A percentile compares a stretch with the other conserved stretches of the same genome.
Conservation (phyloP, 2,888 invertebrate species). For the Conus canariensis region DNA sequence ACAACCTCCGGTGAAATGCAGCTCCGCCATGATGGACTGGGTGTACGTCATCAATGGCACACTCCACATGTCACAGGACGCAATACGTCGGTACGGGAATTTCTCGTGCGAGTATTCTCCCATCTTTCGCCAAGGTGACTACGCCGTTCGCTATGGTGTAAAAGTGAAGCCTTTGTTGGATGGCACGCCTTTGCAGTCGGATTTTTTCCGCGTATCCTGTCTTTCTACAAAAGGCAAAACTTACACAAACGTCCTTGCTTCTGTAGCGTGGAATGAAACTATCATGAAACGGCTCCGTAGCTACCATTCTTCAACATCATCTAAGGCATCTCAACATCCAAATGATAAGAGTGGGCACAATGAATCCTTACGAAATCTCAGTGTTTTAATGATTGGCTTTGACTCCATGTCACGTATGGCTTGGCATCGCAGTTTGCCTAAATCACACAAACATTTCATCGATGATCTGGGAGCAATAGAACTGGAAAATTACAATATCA, state of each 20-base stretch:
- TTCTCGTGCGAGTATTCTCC: slow-evolving; percentile 82
- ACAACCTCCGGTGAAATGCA: slow-evolving; percentile 84
- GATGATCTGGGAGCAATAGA: slow-evolving; percentile 77
- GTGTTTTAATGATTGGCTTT: neutral
- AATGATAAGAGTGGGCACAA: neutral
- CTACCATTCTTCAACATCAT: neutral
- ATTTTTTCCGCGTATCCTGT: slow-evolving; percentile 74
- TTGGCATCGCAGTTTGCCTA: slow-evolving; percentile 59
- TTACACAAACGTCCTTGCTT: slow-evolving; percentile 79
- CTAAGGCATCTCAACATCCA: neutral
- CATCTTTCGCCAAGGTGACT: slow-evolving; percentile 71
- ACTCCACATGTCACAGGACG: slow-evolving; percentile 81
- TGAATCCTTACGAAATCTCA: neutral
- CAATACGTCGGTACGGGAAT: slow-evolving; percentile 78
- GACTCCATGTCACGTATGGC: neutral
- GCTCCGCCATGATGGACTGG: slow-evolving; percentile 84
- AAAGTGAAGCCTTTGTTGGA: slow-evolving; percentile 60
- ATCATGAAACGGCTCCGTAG: slow-evolving; percentile 38
- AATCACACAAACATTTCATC: slow-evolving; percentile 73
- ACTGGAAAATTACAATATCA: slow-evolving; percentile 84
- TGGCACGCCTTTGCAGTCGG: slow-evolving; percentile 61
- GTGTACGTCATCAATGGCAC: slow-evolving; percentile 86
- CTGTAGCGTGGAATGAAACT: slow-evolving; percentile 75
- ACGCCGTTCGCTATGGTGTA: slow-evolving; percentile 58
- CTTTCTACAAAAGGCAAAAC: slow-evolving; percentile 66